Evolutionary conservation across 2,797 vertebrate genomes (phyloP).

Genomic region (Galaxias olidus): DNA sequence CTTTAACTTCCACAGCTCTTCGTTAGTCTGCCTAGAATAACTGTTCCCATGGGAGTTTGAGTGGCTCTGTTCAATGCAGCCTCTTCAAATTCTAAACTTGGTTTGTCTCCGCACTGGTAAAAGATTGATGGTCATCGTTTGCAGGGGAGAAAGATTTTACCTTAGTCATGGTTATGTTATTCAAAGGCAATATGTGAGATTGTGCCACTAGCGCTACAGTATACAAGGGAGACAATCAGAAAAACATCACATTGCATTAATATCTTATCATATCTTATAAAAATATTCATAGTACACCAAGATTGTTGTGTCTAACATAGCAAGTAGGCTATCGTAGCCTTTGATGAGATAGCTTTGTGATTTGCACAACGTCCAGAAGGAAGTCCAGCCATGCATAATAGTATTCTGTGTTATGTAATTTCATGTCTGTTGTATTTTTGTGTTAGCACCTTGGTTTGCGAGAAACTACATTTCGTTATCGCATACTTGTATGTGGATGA

Average conservation of each 20-base stretch:
- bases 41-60: conserved; percentile 53
- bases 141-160: background rate
- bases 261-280: too few species aligned
- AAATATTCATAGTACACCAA: too few species aligned
- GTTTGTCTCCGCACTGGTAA: conserved; percentile 21
- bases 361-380: conserved; percentile 36
- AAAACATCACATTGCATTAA: too few species aligned
- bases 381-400: too few species aligned
- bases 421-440: too few species aligned
- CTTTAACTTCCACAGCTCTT: conserved; percentile 30
- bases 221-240: background rate
- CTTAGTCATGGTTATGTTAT: background rate
- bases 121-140: conserved; percentile 30
- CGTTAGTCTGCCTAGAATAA: conserved; percentile 50
- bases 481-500: too few species aligned
- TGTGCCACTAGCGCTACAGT: background rate
- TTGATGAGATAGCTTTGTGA: conserved; percentile 9
- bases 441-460: too few species aligned
- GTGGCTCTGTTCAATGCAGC: conserved; percentile 32
- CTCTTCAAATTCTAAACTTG: conserved; percentile 29
- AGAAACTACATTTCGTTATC: too few species aligned
- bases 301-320: too few species aligned
- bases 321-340: too few species aligned
- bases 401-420: too few species aligned
- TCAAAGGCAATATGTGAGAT: background rate